A percentile compares a stretch with the other conserved stretches of the same genome.
Conservation (phyloP, 2,797 vertebrate species). For the Enteromius radiatus region DNA sequence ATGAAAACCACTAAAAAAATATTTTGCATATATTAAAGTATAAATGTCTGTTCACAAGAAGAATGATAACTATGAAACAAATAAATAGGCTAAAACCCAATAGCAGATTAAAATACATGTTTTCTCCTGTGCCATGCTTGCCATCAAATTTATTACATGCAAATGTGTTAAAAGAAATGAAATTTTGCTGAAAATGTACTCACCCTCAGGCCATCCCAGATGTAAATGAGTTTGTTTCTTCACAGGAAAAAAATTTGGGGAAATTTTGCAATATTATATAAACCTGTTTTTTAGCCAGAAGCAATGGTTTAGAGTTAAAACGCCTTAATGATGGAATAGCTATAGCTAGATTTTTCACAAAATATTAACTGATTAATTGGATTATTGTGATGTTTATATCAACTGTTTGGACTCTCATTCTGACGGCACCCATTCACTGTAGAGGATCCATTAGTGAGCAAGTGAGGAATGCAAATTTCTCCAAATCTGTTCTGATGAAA, state of each 20-base stretch:
- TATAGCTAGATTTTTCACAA: background rate
- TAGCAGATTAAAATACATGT: background rate
- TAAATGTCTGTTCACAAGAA: background rate
- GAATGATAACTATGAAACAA: background rate
- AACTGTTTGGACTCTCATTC: background rate
- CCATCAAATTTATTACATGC: slow-evolving; percentile 1
- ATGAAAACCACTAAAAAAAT: background rate
- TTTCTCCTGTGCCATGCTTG: background rate
- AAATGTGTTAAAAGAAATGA: background rate
- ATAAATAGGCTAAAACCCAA: background rate
- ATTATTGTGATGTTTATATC: background rate
- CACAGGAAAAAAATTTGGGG: background rate
- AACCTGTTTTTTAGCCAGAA: background rate
- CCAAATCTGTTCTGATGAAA: background rate
- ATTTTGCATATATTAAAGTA: background rate
- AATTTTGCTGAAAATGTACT: background rate
- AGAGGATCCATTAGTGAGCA: background rate
- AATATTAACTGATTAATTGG: background rate
- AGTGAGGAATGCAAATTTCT: background rate
- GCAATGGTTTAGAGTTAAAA: background rate
- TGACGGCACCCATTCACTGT: background rate
- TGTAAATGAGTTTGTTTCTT: background rate
- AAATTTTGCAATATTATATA: background rate
- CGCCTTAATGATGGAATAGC: background rate
- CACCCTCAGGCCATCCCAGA: background rate